phyloP scores from a whole-genome alignment of 1,140 invertebrate species.

The Hirudo medicinalis region DNA sequence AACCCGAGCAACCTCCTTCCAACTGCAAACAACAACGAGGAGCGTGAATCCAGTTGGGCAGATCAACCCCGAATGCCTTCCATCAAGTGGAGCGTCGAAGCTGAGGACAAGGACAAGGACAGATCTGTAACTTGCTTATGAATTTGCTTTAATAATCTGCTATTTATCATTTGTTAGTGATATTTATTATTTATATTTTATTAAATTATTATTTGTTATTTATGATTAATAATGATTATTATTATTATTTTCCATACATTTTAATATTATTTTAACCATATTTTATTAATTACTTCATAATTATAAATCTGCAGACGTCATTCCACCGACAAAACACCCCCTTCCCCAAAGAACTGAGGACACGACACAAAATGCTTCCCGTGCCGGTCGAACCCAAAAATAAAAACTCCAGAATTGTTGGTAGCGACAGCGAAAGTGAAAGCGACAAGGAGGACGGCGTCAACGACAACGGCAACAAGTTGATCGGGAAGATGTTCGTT shows the following conservation, averaged over 20 bases:
- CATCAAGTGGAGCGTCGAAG: slow-evolving; percentile 12
- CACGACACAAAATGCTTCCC: slow-evolving; percentile 66
- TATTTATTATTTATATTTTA: no score
- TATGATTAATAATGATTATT: no score
- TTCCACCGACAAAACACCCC: slow-evolving; percentile 95
- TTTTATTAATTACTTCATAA: background rate
- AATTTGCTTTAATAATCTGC: no score
- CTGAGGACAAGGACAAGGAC: background rate
- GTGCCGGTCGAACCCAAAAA: no score
- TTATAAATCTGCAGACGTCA: slow-evolving; percentile 52
- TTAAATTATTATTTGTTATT: no score
- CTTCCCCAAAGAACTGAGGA: slow-evolving; percentile 87
- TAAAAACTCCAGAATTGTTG: no score
- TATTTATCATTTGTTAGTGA: no score
- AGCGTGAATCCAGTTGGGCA: slow-evolving; percentile 15
- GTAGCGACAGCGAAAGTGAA: no score
- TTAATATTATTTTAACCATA: background rate
- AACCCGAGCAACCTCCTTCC: background rate
- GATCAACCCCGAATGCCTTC: slow-evolving; percentile 8
- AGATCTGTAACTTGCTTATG: background rate
- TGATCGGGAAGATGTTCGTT: no score
- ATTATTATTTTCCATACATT: background rate
- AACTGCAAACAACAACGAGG: background rate
- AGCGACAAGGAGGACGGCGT: no score
- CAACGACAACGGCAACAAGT: no score